Percentiles rank a stretch among this genome's conserved stretches.
These are phyloP conservation scores for Bubo scandiacus DNA, from an alignment of 2,113 vertebrate species.

Conservation along the genomic window DNA sequence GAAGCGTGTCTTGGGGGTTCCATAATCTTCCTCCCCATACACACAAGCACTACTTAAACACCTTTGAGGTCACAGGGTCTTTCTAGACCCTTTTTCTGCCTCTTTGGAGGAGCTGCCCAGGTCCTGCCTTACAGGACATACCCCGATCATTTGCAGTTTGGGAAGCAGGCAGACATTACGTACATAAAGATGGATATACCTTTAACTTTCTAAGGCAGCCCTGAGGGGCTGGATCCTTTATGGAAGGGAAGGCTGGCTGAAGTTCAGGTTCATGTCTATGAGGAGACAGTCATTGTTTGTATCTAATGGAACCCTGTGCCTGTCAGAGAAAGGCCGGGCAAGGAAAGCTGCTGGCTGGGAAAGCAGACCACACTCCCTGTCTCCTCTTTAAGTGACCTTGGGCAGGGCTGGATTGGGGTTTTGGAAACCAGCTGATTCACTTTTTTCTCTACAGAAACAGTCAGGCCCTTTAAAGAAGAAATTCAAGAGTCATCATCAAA, in stretches of 20 bases:
- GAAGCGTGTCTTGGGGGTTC: fast-evolving
- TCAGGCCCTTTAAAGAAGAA: slow-evolving; percentile 57
- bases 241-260: neutral
- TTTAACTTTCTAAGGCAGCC: neutral
- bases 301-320: neutral
- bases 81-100: neutral
- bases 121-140: neutral
- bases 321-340: neutral
- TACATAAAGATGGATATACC: neutral
- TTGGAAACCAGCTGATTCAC: neutral
- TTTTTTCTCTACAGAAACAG: slow-evolving; percentile 55
- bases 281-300: neutral
- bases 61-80: neutral
- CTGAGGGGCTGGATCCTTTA: neutral
- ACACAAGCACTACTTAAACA: neutral
- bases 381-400: neutral
- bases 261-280: neutral
- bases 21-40: neutral
- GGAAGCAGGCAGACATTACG: neutral
- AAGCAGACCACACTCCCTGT: too few species aligned
- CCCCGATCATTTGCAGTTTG: neutral
- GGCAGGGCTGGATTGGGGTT: neutral
- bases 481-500: slow-evolving; percentile 34
- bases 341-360: neutral
- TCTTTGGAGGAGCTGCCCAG: neutral